phyloP scores from a whole-genome alignment of 2,113 vertebrate genomes.

The Zosterops pallidus region DNA sequence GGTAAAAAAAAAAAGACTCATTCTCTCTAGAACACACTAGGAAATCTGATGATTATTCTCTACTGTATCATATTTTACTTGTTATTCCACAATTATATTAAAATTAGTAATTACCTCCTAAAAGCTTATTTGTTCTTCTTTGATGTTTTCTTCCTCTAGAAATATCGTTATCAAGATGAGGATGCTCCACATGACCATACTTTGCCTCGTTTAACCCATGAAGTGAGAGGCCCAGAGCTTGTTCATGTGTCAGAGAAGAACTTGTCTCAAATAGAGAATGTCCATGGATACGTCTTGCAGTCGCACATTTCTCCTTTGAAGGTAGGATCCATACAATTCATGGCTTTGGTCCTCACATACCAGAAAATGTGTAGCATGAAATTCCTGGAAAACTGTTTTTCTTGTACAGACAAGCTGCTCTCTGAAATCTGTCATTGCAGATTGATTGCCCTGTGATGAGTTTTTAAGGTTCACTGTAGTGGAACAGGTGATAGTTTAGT shows the following conservation, averaged over 20 bases:
- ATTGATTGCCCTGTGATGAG: not conserved
- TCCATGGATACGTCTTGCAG: conserved; percentile 94
- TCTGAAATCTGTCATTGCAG: not conserved
- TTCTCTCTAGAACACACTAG: not conserved
- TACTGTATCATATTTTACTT: not conserved
- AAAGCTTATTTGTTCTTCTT: not conserved
- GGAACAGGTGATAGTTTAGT: not conserved
- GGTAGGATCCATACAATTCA: conserved; percentile 63
- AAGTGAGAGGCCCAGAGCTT: conserved; percentile 90
- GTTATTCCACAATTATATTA: not conserved
- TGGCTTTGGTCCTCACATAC: not conserved
- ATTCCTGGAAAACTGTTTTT: not conserved
- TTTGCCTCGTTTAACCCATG: conserved; percentile 88
- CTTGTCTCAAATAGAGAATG: conserved; percentile 95
- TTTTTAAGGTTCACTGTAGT: not conserved
- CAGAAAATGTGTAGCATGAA: fast-evolving
- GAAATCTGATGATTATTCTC: fast-evolving
- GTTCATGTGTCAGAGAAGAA: conserved; percentile 97
- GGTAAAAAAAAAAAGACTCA: not conserved
- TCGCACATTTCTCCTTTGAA: conserved; percentile 96
- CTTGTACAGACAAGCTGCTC: not conserved
- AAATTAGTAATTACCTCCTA: not conserved
- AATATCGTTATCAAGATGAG: conserved; percentile 96
- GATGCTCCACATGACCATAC: conserved; percentile 87
- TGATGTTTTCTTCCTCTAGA: conserved; percentile 58